Percentiles rank a stretch among this genome's conserved stretches.
phyloP scores from a whole-genome alignment of 2,888 invertebrate genomes.

The Melitaea athalia region DNA sequence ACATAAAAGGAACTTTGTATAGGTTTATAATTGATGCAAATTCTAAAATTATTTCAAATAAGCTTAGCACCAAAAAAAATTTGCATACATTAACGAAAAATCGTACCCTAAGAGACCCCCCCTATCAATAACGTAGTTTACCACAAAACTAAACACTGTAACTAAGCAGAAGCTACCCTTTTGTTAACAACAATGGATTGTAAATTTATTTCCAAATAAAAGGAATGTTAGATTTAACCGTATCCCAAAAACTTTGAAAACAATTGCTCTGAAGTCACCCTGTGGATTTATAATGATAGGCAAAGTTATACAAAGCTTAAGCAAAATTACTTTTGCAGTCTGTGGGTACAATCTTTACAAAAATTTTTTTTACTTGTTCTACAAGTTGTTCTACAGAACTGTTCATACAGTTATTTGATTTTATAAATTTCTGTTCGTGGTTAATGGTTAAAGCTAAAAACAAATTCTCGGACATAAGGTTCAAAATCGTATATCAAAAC shows the following conservation, averaged over 20 bases:
- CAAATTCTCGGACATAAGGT: constrained; percentile 40
- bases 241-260: constrained; percentile 65
- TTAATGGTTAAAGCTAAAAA: not conserved
- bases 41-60: not conserved
- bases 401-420: not conserved
- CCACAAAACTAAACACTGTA: constrained; percentile 62
- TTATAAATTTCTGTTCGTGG: not conserved
- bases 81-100: constrained; percentile 39
- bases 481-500: constrained; percentile 41
- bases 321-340: constrained; percentile 9
- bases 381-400: not conserved
- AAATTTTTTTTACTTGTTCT: not conserved
- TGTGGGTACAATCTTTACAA: not conserved
- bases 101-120: constrained; percentile 57
- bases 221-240: constrained; percentile 59
- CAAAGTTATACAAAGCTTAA: constrained; percentile 9
- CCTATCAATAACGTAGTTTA: constrained; percentile 56
- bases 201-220: constrained; percentile 58
- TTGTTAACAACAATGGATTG: constrained; percentile 62
- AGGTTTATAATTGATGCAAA: no score
- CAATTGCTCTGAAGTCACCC: constrained; percentile 62
- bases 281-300: constrained; percentile 46
- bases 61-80: constrained; percentile 36
- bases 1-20: not conserved
- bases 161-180: constrained; percentile 59